Percentiles rank a stretch among this genome's conserved stretches.
Conservation (phyloP, 2,888 invertebrate species). For the Parascotia fuliginaria region DNA sequence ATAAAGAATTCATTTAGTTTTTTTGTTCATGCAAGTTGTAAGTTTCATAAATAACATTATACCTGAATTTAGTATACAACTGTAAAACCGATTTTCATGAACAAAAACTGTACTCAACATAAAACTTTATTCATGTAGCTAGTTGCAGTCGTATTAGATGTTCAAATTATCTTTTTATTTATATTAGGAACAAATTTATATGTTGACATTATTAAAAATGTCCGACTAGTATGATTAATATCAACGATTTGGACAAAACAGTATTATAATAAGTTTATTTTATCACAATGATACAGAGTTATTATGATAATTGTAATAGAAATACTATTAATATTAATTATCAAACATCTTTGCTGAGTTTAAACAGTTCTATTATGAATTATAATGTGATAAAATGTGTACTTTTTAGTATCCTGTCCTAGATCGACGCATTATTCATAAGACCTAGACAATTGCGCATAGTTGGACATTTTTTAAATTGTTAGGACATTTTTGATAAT, state of each 20-base stretch:
- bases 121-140: constrained; percentile 7
- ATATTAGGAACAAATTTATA: not conserved
- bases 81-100: constrained; percentile 6
- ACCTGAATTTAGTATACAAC: constrained; percentile 1
- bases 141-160: constrained; percentile 7
- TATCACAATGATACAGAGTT: too few species aligned
- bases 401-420: not conserved
- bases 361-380: too few species aligned
- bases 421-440: not conserved
- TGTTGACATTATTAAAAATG: not conserved
- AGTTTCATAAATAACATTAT: not conserved
- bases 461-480: not conserved
- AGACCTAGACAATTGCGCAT: not conserved
- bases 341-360: too few species aligned
- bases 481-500: not conserved
- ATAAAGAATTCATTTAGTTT: not conserved
- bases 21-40: too few species aligned
- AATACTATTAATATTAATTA: too few species aligned
- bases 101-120: constrained; percentile 16
- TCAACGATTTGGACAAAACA: not conserved
- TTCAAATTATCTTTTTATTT: not conserved
- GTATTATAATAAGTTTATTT: not conserved
- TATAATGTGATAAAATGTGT: not conserved
- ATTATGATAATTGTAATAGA: too few species aligned
- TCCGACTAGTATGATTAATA: not conserved